Conservation (phyloP, 2,888 invertebrate genomes). For the Ophonus ardosiacus region DNA sequence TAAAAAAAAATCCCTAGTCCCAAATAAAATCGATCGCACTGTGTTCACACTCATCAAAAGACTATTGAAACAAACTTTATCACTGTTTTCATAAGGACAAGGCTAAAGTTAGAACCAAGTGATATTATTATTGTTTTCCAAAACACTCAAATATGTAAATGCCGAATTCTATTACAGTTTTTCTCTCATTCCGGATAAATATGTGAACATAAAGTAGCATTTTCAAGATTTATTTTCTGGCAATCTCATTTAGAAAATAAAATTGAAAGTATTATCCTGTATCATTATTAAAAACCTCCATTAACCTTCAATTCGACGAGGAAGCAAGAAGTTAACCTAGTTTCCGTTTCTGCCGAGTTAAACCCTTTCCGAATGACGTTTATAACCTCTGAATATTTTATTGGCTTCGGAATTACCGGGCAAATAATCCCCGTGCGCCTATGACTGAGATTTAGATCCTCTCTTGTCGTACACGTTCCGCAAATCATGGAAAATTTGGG, state of each 20-base stretch:
- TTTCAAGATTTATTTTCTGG: neutral
- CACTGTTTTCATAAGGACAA: too few species aligned
- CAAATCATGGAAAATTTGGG: constrained; percentile 54
- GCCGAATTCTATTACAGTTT: neutral
- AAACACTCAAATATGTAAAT: neutral
- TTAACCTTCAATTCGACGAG: constrained; percentile 16
- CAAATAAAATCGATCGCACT: too few species aligned
- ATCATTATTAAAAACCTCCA: constrained; percentile 31
- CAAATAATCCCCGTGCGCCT: constrained; percentile 24
- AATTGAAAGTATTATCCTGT: constrained; percentile 33
- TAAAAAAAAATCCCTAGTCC: too few species aligned
- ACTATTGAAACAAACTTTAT: too few species aligned
- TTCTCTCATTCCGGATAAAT: neutral
- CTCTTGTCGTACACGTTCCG: constrained; percentile 14
- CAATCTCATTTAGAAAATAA: neutral
- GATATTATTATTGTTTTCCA: neutral
- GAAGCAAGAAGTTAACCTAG: constrained; percentile 34
- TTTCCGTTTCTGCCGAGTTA: constrained; percentile 4
- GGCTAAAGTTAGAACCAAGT: neutral
- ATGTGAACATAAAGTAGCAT: neutral
- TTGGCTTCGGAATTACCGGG: constrained; percentile 23
- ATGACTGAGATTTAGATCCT: constrained; percentile 38
- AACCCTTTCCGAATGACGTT: constrained; percentile 20
- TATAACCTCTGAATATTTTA: constrained; percentile 40
- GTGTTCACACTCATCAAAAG: too few species aligned